phyloP scores from a whole-genome alignment of 2,797 vertebrate species.

The Chiloscyllium punctatum region DNA sequence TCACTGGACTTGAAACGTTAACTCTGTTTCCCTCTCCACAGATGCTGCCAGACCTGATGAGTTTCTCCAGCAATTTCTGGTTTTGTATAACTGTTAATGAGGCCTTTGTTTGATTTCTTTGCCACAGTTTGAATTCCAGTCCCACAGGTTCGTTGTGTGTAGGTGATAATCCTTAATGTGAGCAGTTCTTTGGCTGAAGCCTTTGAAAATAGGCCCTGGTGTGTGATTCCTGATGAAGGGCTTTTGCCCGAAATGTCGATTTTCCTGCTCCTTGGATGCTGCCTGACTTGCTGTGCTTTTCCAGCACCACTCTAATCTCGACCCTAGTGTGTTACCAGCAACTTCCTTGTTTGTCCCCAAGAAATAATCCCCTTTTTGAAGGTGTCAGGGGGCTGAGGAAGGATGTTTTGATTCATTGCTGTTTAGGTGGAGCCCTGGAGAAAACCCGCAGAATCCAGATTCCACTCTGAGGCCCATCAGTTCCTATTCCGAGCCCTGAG shows the following conservation, averaged over 20 bases:
- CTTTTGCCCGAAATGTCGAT: too few relatives aligned
- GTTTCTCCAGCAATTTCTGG: too few relatives aligned
- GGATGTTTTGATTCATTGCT: not conserved
- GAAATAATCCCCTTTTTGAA: not conserved
- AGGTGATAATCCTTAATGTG: not conserved
- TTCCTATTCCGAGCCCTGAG: not conserved
- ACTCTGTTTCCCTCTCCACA: too few relatives aligned
- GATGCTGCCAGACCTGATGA: too few relatives aligned
- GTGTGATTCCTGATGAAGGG: too few relatives aligned
- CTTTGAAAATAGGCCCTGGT: not conserved
- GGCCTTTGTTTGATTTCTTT: not conserved
- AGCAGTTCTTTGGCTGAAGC: not conserved
- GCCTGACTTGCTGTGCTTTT: too few relatives aligned
- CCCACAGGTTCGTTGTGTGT: not conserved
- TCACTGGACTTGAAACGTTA: too few relatives aligned
- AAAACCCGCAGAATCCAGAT: too few relatives aligned
- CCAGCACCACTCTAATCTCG: too few relatives aligned
- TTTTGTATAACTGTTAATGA: not conserved
- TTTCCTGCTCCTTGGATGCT: too few relatives aligned
- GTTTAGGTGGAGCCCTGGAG: not conserved
- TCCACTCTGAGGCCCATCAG: not conserved
- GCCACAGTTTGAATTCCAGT: not conserved
- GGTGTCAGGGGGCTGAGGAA: not conserved
- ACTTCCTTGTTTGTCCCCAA: not conserved
- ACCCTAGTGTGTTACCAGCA: not conserved